Evolutionary conservation across 2,888 invertebrate genomes (phyloP).

Genomic region (Heliconius ethilla): DNA sequence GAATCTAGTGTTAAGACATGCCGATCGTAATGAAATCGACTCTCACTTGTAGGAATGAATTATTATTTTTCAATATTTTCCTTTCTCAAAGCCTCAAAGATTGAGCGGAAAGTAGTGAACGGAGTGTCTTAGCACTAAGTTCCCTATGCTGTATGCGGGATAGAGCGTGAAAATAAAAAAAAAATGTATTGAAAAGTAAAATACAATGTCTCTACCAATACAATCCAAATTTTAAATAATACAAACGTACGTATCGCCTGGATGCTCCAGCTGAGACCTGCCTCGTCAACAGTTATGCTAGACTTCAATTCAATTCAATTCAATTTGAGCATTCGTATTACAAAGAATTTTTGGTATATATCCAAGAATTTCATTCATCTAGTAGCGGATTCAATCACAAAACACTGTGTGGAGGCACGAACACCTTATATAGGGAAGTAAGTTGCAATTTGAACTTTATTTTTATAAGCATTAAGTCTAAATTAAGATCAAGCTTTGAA

Average conservation of each 20-base stretch:
- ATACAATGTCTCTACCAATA: no score
- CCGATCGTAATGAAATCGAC: neutral
- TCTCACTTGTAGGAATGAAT: neutral
- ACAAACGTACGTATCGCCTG: no score
- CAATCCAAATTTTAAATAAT: no score
- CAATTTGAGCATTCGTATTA: conserved; percentile 50
- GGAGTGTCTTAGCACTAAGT: neutral
- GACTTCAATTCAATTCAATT: conserved; percentile 50
- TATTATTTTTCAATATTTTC: neutral
- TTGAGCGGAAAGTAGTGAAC: neutral
- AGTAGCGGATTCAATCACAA: conserved; percentile 40
- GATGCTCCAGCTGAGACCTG: conserved; percentile 12
- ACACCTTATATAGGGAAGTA: neutral
- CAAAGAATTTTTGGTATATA: conserved; percentile 28
- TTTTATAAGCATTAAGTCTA: neutral
- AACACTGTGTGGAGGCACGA: conserved; percentile 27
- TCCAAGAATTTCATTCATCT: conserved; percentile 19
- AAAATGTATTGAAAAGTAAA: neutral
- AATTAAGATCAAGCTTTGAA: neutral
- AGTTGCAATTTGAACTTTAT: conserved; percentile 19
- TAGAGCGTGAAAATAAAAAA: neutral
- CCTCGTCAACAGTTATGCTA: conserved; percentile 46
- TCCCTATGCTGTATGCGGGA: neutral
- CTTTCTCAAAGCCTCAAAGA: neutral
- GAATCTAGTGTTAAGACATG: no score